Base-by-base conservation (phyloP, 2,888 invertebrate genomes). In the Eucera pruinosa region DNA sequence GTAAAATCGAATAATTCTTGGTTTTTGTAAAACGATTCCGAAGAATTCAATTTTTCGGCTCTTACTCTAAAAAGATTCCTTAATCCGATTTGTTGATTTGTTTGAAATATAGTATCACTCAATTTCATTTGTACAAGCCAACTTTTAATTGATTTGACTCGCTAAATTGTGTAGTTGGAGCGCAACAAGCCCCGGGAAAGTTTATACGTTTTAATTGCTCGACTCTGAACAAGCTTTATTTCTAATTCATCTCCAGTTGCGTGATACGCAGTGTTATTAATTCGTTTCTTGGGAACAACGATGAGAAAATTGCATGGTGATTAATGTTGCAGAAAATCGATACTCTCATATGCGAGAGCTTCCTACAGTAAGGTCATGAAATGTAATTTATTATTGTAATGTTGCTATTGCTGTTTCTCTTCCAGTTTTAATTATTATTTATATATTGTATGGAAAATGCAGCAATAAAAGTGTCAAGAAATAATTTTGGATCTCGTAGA, bases 301-400 rank as follows among this genome's bases (percentile, higher is more conserved):
- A 20, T n/a, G 54, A 45, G 55, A 55, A 65, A 65, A 65, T 25
- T 30, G 45, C 33, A 7, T 11, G 18, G 45, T 23, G 54, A 65
- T 65, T 55, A 65, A 65, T 65, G 54, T 65, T 55, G 20, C 23
- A 45, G 54, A 47, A 65, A 65, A 54, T 52, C 65, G 54, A 65
- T 65, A 43, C 27, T 7, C 33, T 15, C 27, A 20, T 43, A 52
- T 36, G 52, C 64, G 13, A 41, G 7, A 62, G 18, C n/a, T 25
- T 57, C 39, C 15, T 9, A n/a, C 15, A 23, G n/a, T 13, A 15
- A 41, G 33, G 48, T 61, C 25, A 23, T n/a, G 20, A 25, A 20
- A 43, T 36, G 52, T 47, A 25, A 66, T 25, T 66, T 47, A 57
- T 41, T 27, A 57, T 36, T 33, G 18, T 64, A 41, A 43, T 64